Conservation (phyloP, 1,140 invertebrate species). For the Lasaia peninsularis region DNA sequence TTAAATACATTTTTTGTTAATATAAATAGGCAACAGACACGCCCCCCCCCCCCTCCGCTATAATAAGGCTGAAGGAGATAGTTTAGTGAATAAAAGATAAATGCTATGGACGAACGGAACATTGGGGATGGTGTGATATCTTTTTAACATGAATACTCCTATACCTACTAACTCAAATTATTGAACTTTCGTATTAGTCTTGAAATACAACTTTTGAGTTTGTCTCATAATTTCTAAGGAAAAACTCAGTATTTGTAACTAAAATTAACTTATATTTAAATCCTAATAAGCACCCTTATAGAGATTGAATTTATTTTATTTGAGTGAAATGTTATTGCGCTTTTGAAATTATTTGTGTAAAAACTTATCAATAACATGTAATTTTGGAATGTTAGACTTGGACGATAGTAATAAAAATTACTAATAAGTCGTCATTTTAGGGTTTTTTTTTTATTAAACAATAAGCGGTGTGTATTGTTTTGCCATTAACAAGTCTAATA, state of each 20-base stretch:
- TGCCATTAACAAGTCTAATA: neutral
- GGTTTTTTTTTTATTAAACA: neutral
- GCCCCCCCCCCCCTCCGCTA: no score
- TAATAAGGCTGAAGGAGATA: no score
- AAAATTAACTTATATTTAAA: neutral
- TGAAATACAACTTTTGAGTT: neutral
- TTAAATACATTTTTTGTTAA: no score
- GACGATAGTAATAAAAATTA: slow-evolving; percentile 5
- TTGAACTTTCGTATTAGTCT: no score
- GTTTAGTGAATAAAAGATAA: no score
- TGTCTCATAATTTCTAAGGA: neutral
- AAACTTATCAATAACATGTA: slow-evolving; percentile 13
- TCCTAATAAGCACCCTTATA: neutral
- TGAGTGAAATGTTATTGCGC: neutral
- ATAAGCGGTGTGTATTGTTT: neutral
- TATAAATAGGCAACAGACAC: no score
- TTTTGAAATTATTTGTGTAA: slow-evolving; percentile 19
- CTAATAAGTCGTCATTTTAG: neutral
- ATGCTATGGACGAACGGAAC: no score
- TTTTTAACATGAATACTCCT: no score
- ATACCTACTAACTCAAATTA: no score
- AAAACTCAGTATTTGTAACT: neutral
- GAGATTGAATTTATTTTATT: neutral
- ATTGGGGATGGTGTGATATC: no score
- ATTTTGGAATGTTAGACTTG: neutral